phyloP scores from a whole-genome alignment of 2,888 invertebrate species.

The Pollenia angustigena region DNA sequence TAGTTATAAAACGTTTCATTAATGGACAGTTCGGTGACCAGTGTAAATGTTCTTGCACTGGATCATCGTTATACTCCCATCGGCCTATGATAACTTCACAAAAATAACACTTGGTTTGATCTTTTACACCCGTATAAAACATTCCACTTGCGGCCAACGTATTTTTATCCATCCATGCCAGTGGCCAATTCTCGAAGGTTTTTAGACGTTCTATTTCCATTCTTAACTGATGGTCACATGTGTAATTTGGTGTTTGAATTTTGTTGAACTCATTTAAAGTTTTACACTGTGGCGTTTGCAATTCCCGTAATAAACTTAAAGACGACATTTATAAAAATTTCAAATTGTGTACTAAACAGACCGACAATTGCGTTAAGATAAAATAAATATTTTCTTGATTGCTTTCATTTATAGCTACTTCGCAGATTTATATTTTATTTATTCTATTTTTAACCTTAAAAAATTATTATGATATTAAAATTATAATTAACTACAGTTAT shows the following conservation, averaged over 20 bases:
- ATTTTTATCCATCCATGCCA: conserved; percentile 84
- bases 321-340: conserved; percentile 24
- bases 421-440: not conserved
- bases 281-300: not conserved
- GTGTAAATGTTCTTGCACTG: conserved; percentile 90
- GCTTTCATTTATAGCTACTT: conserved; percentile 25
- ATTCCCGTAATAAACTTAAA: conserved; percentile 4
- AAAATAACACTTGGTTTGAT: conserved; percentile 92
- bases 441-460: conserved; percentile 12
- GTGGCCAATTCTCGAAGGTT: conserved; percentile 89
- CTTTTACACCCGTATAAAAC: conserved; percentile 90
- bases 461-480: not conserved
- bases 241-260: conserved; percentile 14
- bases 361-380: not conserved
- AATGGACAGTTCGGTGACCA: conserved; percentile 93
- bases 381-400: not conserved
- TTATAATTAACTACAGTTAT: not conserved
- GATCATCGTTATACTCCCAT: conserved; percentile 92
- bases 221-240: conserved; percentile 83
- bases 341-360: not conserved
- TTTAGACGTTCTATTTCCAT: conserved; percentile 87
- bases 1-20: conserved; percentile 86
- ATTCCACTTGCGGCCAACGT: conserved; percentile 92
- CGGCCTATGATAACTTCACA: conserved; percentile 91
- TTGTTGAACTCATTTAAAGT: not conserved